phyloP scores from a whole-genome alignment of 2,113 vertebrate species.

The Rhabdomys dilectus region DNA sequence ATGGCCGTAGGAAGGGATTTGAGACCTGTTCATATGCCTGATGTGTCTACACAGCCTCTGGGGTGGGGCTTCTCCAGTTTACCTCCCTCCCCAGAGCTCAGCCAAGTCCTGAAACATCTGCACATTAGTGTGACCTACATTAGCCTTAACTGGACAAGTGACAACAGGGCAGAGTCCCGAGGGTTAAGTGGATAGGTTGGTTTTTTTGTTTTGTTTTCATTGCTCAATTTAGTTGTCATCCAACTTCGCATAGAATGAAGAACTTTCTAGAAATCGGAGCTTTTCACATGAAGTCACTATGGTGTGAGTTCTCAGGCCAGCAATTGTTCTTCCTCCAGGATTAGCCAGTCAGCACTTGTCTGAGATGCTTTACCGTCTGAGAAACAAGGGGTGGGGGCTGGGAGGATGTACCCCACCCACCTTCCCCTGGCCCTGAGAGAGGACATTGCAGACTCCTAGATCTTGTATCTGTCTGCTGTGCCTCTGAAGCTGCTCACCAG shows the following conservation, averaged over 20 bases:
- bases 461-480: background rate
- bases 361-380: background rate
- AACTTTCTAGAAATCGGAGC: background rate
- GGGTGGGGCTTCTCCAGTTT: background rate
- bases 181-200: background rate
- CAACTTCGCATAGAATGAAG: slow-evolving; percentile 10
- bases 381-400: background rate
- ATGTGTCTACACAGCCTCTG: background rate
- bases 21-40: background rate
- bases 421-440: background rate
- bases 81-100: no score
- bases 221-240: background rate
- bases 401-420: background rate
- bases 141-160: background rate
- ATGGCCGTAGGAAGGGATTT: rapidly evolving
- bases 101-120: background rate
- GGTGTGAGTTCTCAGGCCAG: background rate
- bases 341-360: background rate
- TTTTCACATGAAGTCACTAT: background rate
- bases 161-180: background rate
- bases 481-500: background rate
- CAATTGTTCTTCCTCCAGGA: background rate
- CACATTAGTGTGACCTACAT: rapidly evolving
- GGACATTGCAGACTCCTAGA: background rate
- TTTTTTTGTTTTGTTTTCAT: background rate